Evolutionary conservation across 1,140 invertebrate species (phyloP).

Genomic region (Anthonomus grandis): DNA sequence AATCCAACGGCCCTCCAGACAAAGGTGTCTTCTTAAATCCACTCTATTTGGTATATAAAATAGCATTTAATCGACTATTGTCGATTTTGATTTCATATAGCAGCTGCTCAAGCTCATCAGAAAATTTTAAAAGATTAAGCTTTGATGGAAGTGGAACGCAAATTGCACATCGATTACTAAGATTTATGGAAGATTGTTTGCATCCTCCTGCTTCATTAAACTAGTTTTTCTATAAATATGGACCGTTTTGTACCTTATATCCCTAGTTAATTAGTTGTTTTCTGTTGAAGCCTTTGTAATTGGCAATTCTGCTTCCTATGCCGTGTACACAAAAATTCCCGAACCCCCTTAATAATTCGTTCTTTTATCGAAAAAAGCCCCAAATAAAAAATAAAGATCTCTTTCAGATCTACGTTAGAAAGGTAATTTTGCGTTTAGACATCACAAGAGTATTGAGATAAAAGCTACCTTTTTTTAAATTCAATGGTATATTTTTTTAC

Average conservation of each 20-base stretch:
- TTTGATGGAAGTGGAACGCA: slow-evolving; percentile 26
- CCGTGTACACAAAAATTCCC: slow-evolving; percentile 23
- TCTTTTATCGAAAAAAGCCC: slow-evolving; percentile 16
- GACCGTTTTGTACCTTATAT: slow-evolving; percentile 26
- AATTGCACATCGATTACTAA: slow-evolving; percentile 20
- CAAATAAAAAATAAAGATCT: slow-evolving; percentile 9
- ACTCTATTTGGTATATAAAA: slow-evolving; percentile 45
- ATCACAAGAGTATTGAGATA: too few relatives aligned
- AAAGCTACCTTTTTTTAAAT: too few relatives aligned
- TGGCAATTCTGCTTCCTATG: slow-evolving; percentile 4
- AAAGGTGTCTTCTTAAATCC: slow-evolving; percentile 48
- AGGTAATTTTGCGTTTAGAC: too few relatives aligned
- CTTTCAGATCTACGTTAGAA: too few relatives aligned
- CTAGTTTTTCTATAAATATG: slow-evolving; percentile 29
- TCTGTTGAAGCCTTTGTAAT: not conserved
- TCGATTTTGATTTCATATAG: slow-evolving; percentile 32
- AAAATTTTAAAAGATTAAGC: slow-evolving; percentile 33
- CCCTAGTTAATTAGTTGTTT: slow-evolving; percentile 22
- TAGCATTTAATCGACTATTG: slow-evolving; percentile 36
- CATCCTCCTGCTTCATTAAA: slow-evolving; percentile 23
- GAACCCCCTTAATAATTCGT: slow-evolving; percentile 9
- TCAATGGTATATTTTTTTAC: too few relatives aligned
- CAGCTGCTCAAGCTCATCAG: slow-evolving; percentile 30
- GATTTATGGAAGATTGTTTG: slow-evolving; percentile 40
- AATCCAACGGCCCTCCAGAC: slow-evolving; percentile 52